phyloP scores from a whole-genome alignment of 2,888 invertebrate species.

The Caradrina kadenii region DNA sequence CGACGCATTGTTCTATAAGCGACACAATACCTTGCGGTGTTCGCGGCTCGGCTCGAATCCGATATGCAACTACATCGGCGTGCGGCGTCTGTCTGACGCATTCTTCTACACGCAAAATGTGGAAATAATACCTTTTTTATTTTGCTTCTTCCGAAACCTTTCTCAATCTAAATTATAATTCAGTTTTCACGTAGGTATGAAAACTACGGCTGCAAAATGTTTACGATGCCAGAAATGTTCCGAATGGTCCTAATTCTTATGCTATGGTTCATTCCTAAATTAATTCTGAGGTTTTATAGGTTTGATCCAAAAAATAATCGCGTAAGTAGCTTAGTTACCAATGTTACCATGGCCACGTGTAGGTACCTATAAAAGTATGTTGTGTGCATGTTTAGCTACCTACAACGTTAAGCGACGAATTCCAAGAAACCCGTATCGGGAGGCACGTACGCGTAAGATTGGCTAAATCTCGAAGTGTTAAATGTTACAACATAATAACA shows the following conservation, averaged over 20 bases:
- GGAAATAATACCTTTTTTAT: constrained; percentile 56
- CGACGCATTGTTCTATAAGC: constrained; percentile 89
- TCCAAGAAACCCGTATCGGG: constrained; percentile 87
- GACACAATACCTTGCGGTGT: constrained; percentile 88
- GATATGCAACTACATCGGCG: constrained; percentile 80
- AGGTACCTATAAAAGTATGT: constrained; percentile 66
- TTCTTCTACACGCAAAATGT: constrained; percentile 72
- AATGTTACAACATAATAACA: constrained; percentile 82
- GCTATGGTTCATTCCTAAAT: neutral
- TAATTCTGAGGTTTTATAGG: neutral
- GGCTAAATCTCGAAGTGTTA: constrained; percentile 81
- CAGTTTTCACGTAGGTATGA: neutral
- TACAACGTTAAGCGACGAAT: constrained; percentile 79
- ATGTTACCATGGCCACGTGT: constrained; percentile 45
- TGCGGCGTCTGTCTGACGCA: constrained; percentile 79
- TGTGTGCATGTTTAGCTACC: constrained; percentile 74
- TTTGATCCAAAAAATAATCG: constrained; percentile 7
- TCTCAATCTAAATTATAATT: neutral
- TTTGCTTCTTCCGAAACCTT: constrained; percentile 9
- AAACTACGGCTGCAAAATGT: neutral
- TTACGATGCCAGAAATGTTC: neutral
- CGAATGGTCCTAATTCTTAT: neutral
- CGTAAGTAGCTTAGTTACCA: constrained; percentile 36
- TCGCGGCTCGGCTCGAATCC: constrained; percentile 83
- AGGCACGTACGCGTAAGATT: constrained; percentile 87